Evolutionary conservation across 2,113 vertebrate species (phyloP), one percentile per base, ranked within the genome.

Genomic region (Hyla sarda): DNA sequence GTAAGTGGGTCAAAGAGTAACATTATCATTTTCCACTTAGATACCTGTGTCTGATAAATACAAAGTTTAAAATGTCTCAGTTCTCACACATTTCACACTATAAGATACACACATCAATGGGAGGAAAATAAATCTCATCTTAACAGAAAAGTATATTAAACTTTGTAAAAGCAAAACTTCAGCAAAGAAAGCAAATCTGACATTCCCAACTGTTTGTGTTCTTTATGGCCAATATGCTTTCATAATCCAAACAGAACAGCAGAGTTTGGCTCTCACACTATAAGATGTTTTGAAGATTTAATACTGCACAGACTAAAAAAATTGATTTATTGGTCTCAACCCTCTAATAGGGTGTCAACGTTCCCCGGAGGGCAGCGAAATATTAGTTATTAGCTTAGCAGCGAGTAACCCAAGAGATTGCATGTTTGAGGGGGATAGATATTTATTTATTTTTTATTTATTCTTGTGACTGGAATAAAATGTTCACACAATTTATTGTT

Each of bases 221-320:
- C 84, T 85, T 83, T 80, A 28, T 82, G 84, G 72, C 60, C 88
- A 67, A 21, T 85, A 10, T 83, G 87, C 54, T 83, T 90, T 88
- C 60, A 85, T 88, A 90, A 88, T 88, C 54, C 79, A 89, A 89
- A 89, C 60, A 82, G 83, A 86, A 81, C 17, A 79, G 74, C 4
- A 41, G 87, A 88, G 88, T 81, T 82, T 87, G 78, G 10, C 30
- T 80, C 7, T 58, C 19, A 82, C 45, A 84, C 41, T 84, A 79
- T 84, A 85, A 90, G 87, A 71, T 7, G 28, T 58, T 89, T 87
- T 82, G 56, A 88, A 87, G 71, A 72, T 72, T 76, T 89, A 73
- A 74, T 85, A 87, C 67, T 76, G 58, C 52, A 88, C 21, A 4
- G 74, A 60, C 52, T 76, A 74, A 73, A 90, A 85, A 87, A 88